Evolutionary conservation across 2,888 invertebrate genomes (phyloP), one percentile per base, ranked within the genome.

Genomic region (Caenorhabditis sp.): DNA sequence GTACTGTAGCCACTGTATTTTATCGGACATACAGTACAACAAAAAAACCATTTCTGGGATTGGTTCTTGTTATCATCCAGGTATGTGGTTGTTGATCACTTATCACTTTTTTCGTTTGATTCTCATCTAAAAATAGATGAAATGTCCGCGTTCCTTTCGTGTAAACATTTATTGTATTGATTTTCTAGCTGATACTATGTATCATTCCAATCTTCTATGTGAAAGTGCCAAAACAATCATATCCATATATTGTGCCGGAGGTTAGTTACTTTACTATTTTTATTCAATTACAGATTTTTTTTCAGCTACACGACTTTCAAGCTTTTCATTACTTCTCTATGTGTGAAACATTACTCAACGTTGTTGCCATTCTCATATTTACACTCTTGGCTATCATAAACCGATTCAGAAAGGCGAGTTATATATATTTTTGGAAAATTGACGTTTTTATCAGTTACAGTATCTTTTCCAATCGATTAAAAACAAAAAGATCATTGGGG

Each of bases 1-100:
- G 74, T 7, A 74, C 70, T 14, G 63, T 61, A 12, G 74, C 74
- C 31, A 74, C 74, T n/a, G 64, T 74, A 25, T 74, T 70, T 49
- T 74, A 74, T n/a, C 69, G 74, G 21, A 70, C 38, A 23, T 74
- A 74, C 62, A 52, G 58, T 27, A 20, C 50, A 60, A 63, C 62
- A 56, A n/a, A 49, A 63, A 63, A 59, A 52, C 73, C 73, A 26
- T 65, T 64, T 56, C 64, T 74, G 20, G 74, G 74, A 64, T 63
- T 62, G 23, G 60, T 67, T 64, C 64, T 74, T 52, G 61, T 70
- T 17, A 56, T 74, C 38, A 49, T 70, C 54, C 68, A 74, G 74
- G 74, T 74, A 72, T 31, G 4, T 31, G 31, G 14, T 43, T 43
- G 7, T 23, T 23, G 20, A 20, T 60, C 26, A 14, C 27, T 62